Base-by-base conservation (phyloP, 53 echinoderm and acorn worm species). In the Holothuria scabra region DNA sequence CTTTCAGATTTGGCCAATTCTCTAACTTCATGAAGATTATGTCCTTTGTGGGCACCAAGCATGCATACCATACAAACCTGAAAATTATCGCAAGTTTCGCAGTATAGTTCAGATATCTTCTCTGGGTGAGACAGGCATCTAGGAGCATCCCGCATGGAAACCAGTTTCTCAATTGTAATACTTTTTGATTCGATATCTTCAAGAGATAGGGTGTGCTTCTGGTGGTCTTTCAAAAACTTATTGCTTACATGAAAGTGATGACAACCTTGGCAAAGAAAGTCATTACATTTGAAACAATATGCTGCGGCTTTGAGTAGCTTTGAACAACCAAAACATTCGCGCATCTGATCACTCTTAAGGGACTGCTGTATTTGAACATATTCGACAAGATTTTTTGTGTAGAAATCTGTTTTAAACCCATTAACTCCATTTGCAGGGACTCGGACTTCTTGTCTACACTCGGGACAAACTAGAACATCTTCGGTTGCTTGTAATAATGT, bases 261-360 rank as follows among this genome's bases (percentile, higher is more conserved):
- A 69, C 69, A 69, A 7, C 19, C 37, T 38, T 38, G 28, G 12
- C 69, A 69, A 13, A 69, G 23, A 18, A 69, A 69, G 44, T 35
- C 69, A 18, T 69, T 35, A 18, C 69, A 69, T 21, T 69, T 69
- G 20, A 69, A 69, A 12, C 69, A 69, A 44, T 69, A 69, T 20
- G 69, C 69, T 34, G 34, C 38, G n/a, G 38, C 41, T 9, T 28
- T 69, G 35, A 69, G 11, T 14, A 37, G 35, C 6, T 69, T 35
- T 38, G 69, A 69, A 69, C 69, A 69, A 44, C 69, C 35, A 35
- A 18, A 25, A 69, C 69, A 69, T 33, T 35, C 41, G n/a, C 37
- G 35, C 34, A 68, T 9, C 13, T 68, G 35, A 8, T 68, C 13
- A 31, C 41, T 68, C 41, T 28, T 41, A 68, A 68, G 21, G 16